A percentile compares a stretch with the other conserved stretches of the same genome.
phyloP scores from a whole-genome alignment of 2,797 vertebrate species.

The Bovichtus diacanthus region DNA sequence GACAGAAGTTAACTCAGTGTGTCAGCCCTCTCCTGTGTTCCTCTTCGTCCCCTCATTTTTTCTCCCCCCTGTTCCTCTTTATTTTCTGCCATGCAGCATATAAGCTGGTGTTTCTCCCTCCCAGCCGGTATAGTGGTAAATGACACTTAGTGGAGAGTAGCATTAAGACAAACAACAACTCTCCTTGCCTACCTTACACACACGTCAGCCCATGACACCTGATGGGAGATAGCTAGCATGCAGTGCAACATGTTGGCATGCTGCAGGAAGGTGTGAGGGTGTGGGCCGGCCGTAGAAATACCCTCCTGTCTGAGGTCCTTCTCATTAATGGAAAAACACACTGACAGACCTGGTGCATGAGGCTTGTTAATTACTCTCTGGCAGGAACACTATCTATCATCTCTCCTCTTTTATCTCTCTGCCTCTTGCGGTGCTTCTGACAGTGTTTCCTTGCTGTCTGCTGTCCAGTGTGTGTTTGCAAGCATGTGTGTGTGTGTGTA shows the following conservation, averaged over 20 bases:
- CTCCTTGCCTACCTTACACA: conserved; percentile 32
- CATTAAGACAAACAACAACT: conserved; percentile 36
- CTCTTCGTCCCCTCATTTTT: conserved; percentile 42
- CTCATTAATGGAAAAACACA: conserved; percentile 53
- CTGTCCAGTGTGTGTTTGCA: conserved; percentile 38
- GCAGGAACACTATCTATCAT: conserved; percentile 48
- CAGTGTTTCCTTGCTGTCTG: conserved; percentile 49
- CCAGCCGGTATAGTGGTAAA: conserved; percentile 52
- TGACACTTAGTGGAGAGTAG: conserved; percentile 55
- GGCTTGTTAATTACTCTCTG: conserved; percentile 67
- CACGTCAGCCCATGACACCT: conserved; percentile 47
- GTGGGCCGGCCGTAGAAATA: conserved; percentile 23
- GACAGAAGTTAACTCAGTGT: conserved; percentile 81
- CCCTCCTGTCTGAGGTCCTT: conserved; percentile 38
- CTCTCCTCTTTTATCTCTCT: conserved; percentile 49
- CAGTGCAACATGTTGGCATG: conserved; percentile 49
- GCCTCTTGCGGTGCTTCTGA: conserved; percentile 47
- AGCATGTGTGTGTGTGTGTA: conserved; percentile 9
- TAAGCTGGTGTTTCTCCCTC: conserved; percentile 46
- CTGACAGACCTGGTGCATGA: conserved; percentile 60
- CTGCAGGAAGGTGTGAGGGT: conserved; percentile 40
- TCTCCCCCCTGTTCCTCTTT: conserved; percentile 31
- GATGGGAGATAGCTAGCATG: conserved; percentile 48
- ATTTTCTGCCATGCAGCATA: conserved; percentile 37
- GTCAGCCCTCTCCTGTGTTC: conserved; percentile 67